phyloP scores from a whole-genome alignment of 2,797 vertebrate genomes.

The Cetoscarus ocellatus region DNA sequence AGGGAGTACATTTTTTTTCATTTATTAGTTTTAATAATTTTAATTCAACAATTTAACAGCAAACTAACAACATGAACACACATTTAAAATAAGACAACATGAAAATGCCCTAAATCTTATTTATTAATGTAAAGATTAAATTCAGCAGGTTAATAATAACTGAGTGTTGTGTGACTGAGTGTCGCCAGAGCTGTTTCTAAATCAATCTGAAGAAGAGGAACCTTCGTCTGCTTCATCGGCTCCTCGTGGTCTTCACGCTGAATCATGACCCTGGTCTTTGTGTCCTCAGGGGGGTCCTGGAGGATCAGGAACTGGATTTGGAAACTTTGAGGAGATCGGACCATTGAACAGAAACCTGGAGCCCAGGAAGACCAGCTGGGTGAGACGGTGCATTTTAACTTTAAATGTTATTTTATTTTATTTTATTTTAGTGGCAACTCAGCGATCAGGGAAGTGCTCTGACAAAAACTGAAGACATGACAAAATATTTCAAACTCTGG shows the following conservation, averaged over 20 bases:
- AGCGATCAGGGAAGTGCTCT: too few species aligned
- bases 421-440: too few species aligned
- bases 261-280: conserved; percentile 1
- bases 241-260: neutral
- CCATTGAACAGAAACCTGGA: conserved; percentile 87
- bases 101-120: too few species aligned
- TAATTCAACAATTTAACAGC: too few species aligned
- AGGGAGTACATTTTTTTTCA: too few species aligned
- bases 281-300: conserved; percentile 92
- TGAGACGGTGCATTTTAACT: conserved; percentile 60
- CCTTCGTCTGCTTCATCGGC: too few species aligned
- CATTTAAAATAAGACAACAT: too few species aligned
- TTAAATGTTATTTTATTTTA: too few species aligned
- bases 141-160: neutral
- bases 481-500: too few species aligned
- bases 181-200: conserved; percentile 12
- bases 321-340: conserved; percentile 97
- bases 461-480: too few species aligned
- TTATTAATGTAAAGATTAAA: neutral
- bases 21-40: too few species aligned
- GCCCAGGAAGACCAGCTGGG: conserved; percentile 92
- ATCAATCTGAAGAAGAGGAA: conserved; percentile 30
- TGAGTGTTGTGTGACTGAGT: conserved; percentile 8
- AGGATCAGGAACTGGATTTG: conserved; percentile 93
- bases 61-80: too few species aligned